Conservation (phyloP, 2,888 invertebrate species). For the Spilosoma lubricipeda region DNA sequence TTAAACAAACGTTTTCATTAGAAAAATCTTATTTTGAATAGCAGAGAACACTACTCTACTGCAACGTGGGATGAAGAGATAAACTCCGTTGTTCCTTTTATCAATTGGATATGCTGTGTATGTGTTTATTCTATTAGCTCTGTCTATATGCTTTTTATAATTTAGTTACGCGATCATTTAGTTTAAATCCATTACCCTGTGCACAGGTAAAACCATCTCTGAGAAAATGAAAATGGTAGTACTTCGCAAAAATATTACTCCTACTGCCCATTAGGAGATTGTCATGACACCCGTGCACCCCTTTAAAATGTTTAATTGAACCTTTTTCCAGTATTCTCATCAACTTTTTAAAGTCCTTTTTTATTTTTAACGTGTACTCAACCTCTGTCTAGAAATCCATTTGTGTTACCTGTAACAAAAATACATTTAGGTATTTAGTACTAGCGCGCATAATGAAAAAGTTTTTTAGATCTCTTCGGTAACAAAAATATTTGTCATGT, state of each 20-base stretch:
- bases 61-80: background rate
- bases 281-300: background rate
- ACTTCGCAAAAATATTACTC: background rate
- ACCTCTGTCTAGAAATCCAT: background rate
- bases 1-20: background rate
- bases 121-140: background rate
- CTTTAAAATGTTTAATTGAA: background rate
- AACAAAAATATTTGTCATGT: no score
- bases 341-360: background rate
- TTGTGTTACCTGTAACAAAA: conserved; percentile 41
- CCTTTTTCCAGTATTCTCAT: background rate
- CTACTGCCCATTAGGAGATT: background rate
- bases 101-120: background rate
- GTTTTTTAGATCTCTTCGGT: no score
- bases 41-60: background rate
- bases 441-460: no score
- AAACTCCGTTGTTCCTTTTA: background rate
- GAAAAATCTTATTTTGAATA: background rate
- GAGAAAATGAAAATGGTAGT: background rate
- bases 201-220: background rate
- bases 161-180: background rate
- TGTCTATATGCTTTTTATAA: background rate
- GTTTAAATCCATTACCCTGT: background rate
- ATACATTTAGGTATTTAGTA: conserved; percentile 21
- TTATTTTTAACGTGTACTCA: background rate